These are phyloP conservation scores for Spialia ferax DNA, from an alignment of 2,888 invertebrate species.

Conservation along the genomic window DNA sequence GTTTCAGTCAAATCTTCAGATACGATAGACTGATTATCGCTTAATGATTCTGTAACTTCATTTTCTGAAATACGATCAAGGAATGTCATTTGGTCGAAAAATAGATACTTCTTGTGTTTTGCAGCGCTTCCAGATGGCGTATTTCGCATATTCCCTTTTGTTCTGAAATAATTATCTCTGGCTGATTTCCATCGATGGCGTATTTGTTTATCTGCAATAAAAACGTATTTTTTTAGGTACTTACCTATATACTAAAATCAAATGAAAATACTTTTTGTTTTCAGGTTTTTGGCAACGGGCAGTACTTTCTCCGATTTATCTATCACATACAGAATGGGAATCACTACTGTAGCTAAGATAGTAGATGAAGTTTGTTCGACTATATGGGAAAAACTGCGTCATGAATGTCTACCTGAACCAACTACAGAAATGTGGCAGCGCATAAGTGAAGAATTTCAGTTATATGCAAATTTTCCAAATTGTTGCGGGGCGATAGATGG, in stretches of 20 bases:
- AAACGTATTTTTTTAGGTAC: slow-evolving; percentile 21
- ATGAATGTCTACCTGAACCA: slow-evolving; percentile 45
- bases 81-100: slow-evolving; percentile 47
- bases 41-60: slow-evolving; percentile 46
- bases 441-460: slow-evolving; percentile 41
- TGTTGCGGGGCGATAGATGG: slow-evolving; percentile 4
- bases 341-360: slow-evolving; percentile 46
- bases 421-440: slow-evolving; percentile 43
- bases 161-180: slow-evolving; percentile 45
- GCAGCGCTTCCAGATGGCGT: slow-evolving; percentile 47
- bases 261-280: slow-evolving; percentile 44
- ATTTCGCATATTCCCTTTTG: slow-evolving; percentile 44
- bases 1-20: slow-evolving; percentile 18
- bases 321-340: slow-evolving; percentile 49
- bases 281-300: slow-evolving; percentile 52
- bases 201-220: slow-evolving; percentile 47
- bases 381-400: slow-evolving; percentile 43
- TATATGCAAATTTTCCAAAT: slow-evolving; percentile 35
- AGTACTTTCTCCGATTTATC: slow-evolving; percentile 49
- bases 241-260: slow-evolving; percentile 14
- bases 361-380: slow-evolving; percentile 47
- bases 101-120: slow-evolving; percentile 46
- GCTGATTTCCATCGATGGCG: slow-evolving; percentile 49
- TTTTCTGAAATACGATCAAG: slow-evolving; percentile 45
- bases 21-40: slow-evolving; percentile 4